phyloP scores from a whole-genome alignment of 2,888 invertebrate species.

The Nudaria mundana region DNA sequence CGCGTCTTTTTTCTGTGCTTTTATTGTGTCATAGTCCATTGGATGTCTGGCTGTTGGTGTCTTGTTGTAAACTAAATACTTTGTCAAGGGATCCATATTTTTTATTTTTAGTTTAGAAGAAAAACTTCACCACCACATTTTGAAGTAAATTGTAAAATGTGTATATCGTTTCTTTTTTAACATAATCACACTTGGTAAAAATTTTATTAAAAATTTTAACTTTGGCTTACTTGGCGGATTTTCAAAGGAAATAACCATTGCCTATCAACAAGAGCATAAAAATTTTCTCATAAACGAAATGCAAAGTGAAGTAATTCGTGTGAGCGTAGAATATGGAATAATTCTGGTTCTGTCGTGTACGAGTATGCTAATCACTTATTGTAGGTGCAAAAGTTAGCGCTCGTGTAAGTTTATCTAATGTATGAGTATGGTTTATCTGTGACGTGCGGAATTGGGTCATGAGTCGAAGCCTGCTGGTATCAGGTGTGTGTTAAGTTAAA shows the following conservation, averaged over 20 bases:
- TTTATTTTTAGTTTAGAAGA: not conserved
- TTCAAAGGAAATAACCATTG: too few relatives aligned
- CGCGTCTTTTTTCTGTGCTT: constrained; percentile 48
- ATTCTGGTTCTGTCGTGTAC: constrained; percentile 30
- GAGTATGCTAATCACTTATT: constrained; percentile 60
- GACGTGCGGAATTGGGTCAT: constrained; percentile 16
- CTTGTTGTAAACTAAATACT: constrained; percentile 65
- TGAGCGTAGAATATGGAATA: constrained; percentile 25
- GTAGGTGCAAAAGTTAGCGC: constrained; percentile 36
- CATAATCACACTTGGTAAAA: not conserved
- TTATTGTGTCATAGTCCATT: constrained; percentile 62
- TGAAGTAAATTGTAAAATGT: too few relatives aligned
- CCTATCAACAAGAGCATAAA: too few relatives aligned
- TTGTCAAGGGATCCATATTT: constrained; percentile 63
- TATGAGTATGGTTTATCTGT: constrained; percentile 25
- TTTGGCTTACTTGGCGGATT: not conserved
- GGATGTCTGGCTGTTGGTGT: constrained; percentile 55
- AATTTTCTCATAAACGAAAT: too few relatives aligned
- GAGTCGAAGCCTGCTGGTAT: constrained; percentile 1
- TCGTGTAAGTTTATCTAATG: constrained; percentile 25
- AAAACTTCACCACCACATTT: too few relatives aligned
- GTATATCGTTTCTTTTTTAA: too few relatives aligned
- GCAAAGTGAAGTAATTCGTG: not conserved
- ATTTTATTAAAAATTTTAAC: not conserved
- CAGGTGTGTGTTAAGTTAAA: too few relatives aligned